Evolutionary conservation across 2,888 invertebrate genomes (phyloP), one percentile per base, ranked within the genome.

Genomic region (Hermaeophaga mercurialis): DNA sequence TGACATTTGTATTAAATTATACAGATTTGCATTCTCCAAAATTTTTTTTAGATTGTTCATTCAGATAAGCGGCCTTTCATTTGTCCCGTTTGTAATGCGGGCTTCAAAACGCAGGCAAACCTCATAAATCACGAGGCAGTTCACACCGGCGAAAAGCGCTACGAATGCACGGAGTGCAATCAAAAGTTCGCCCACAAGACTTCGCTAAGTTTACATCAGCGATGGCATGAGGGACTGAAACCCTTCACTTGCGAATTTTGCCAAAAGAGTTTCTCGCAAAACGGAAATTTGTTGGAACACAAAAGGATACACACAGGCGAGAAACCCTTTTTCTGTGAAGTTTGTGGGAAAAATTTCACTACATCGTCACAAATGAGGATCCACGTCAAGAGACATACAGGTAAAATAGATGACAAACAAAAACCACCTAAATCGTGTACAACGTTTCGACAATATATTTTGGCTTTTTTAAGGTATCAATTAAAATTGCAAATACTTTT

Each of bases 111-210:
- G 0, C 85, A 86, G 60, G 84, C 88, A 3, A 89, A 88, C 72
- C 75, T 90, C 26, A 70, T 86, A 41, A 89, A 88, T 75, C 91
- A 91, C 72, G 84, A 85, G 69, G 80, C 85, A 6, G 84, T 86
- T 0, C 91, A 91, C 71, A 83, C 86, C 0, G 89, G 89, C 0
- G 82, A 87, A 45, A 89, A 71, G 38, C 69, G 64, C 15, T 70
- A 61, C 54, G 56, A 61, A 45, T 90, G 90, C 68, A 84, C 85
- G 56, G 80, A 85, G 28, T 91, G 91, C 75, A 85, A 85, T 26
- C 86, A 88, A 69, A 82, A 82, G 65, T 91, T 91, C 73, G 85
- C 87, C 6, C 88, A 90, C 73, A 89, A 89, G 75, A 89, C 90
- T 0, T 89, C 90, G 59, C 81, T 91, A 33, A 88, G 85, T 3